Conservation (phyloP, 2,113 vertebrate species). For the Rhodinocichla rosea region DNA sequence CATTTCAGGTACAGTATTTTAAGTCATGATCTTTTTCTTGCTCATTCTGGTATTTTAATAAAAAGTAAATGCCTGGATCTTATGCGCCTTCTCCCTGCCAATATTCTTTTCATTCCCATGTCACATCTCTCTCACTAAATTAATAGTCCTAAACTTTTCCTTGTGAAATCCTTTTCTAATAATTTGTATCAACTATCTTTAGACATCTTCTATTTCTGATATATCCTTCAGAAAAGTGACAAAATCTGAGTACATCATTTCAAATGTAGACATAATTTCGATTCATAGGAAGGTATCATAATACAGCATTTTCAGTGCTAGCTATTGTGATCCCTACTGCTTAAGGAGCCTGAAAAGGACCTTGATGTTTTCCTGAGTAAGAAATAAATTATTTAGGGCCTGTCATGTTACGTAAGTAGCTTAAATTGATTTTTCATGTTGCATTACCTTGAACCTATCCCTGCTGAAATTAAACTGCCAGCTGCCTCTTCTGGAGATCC, state of each 20-base stretch:
- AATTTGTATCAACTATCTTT: constrained; percentile 29
- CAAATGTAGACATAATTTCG: neutral
- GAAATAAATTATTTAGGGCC: constrained; percentile 39
- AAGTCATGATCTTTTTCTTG: constrained; percentile 6
- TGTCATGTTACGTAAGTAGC: constrained; percentile 26
- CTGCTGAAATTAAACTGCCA: constrained; percentile 10
- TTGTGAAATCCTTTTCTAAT: constrained; percentile 16
- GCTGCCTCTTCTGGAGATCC: neutral
- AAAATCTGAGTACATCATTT: neutral
- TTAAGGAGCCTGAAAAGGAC: constrained; percentile 2
- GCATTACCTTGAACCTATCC: constrained; percentile 5
- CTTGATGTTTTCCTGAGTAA: constrained; percentile 25
- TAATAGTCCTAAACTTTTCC: neutral
- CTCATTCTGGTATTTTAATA: neutral
- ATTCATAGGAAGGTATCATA: neutral
- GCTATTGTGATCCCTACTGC: neutral
- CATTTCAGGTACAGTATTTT: constrained; percentile 12
- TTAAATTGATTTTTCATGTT: constrained; percentile 46
- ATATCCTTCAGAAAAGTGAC: neutral
- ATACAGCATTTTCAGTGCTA: neutral
- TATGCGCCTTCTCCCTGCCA: neutral
- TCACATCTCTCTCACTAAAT: constrained; percentile 14
- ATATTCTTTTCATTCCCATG: constrained; percentile 25
- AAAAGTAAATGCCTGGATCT: neutral
- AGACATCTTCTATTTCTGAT: constrained; percentile 13